Percentiles rank a stretch among this genome's conserved stretches.
These are phyloP conservation scores for Melanargia galathea DNA, from an alignment of 2,888 invertebrate species.

Conservation along the genomic window DNA sequence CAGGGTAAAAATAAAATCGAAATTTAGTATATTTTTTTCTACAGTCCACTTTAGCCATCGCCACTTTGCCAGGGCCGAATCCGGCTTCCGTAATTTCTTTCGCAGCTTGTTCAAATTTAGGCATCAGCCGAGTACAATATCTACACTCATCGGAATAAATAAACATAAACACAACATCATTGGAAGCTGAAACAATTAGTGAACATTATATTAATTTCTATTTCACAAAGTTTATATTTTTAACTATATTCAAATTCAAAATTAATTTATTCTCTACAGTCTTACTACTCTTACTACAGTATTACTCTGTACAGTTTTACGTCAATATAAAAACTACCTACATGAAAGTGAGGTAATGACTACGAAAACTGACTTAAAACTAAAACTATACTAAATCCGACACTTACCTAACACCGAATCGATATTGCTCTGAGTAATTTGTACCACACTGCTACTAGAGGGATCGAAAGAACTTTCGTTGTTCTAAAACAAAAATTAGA, in stretches of 20 bases:
- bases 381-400: too few species aligned
- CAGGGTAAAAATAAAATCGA: slow-evolving; percentile 99
- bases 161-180: slow-evolving; percentile 98
- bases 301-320: too few species aligned
- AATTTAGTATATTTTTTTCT: slow-evolving; percentile 95
- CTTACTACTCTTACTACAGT: too few species aligned
- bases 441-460: slow-evolving; percentile 90
- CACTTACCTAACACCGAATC: slow-evolving; percentile 91
- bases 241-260: too few species aligned
- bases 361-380: too few species aligned
- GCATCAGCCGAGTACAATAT: slow-evolving; percentile 98
- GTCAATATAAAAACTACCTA: too few species aligned
- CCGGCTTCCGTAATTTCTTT: slow-evolving; percentile 90
- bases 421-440: slow-evolving; percentile 90
- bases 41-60: slow-evolving; percentile 98
- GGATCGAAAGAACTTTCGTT: slow-evolving; percentile 86
- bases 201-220: too few species aligned
- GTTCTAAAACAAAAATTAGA: slow-evolving; percentile 69
- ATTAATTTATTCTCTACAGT: too few species aligned
- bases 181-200: slow-evolving; percentile 86
- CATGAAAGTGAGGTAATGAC: background rate
- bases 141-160: slow-evolving; percentile 99
- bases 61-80: slow-evolving; percentile 91
- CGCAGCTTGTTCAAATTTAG: slow-evolving; percentile 97
- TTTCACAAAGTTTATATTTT: too few species aligned